Evolutionary conservation across 2,888 invertebrate genomes (phyloP), one percentile per base, ranked within the genome.

Genomic region (Drosophila lutescens): DNA sequence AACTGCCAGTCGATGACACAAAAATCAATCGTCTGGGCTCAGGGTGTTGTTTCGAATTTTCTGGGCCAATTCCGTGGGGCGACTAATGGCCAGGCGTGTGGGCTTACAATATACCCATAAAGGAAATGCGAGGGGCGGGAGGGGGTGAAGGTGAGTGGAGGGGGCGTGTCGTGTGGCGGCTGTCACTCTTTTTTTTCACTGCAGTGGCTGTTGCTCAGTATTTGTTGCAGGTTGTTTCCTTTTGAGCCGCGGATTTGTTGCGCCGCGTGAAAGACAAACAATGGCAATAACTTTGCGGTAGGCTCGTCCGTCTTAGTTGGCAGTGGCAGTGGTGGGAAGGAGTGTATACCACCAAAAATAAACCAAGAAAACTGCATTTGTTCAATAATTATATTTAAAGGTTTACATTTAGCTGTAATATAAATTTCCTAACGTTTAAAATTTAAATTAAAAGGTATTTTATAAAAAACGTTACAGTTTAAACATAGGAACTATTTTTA

Each of bases 11-110:
- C 63, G 56, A 53, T 60, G 79, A 73, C 81, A 69, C 56, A 66
- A 78, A 76, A 79, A 80, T 80, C 81, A 78, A 79, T 79, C 66
- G 66, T 34, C 46, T 46, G 40, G 43, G 36, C 41, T 40, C 40
- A 43, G 38, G 43, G 30, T 26, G 67, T 75, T 73, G 76, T 73
- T 88, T 84, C 74, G 79, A 88, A 88, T 78, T 86, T 86, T 86
- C 87, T 88, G 85, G 87, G 85, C 68, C 88, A 86, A 60, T 67
- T 62, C 43, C 46, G 44, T 56, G 55, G 59, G 57, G 38, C 26
- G 26, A 41, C 62, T 63, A 63, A 61, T 63, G 41, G 34, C 4
- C 62, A 36, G 65, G 68, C 59, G 59, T 58, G 55, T 58, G 44
- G 55, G 32, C 20, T n/a, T 12, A 4, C 34, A 5, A 34, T 34